Evolutionary conservation across 2,888 invertebrate genomes (phyloP), one percentile per base, ranked within the genome.

Genomic region (Polydrusus cervinus): DNA sequence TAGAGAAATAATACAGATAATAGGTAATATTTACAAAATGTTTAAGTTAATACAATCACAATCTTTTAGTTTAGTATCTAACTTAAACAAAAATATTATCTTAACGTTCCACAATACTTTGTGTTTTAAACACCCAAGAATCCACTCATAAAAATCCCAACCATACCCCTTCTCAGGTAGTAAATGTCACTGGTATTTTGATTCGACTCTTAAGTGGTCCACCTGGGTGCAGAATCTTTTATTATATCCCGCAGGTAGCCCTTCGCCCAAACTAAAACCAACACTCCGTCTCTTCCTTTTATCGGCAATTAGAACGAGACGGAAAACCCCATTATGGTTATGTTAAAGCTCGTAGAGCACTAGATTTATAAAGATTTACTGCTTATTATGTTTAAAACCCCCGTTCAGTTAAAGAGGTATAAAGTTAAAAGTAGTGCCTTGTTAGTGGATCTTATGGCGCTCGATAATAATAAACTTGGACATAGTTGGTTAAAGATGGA

Each of bases 311-410:
- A 57, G 38, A 68, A 16, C 10, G 57, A 40, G 38, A 67, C 0
- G 18, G 30, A 40, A 49, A 60, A 18, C 18, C 47, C 60, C 49
- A 65, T 65, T 65, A 65, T 51, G 65, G 10, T 45, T 13, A 34
- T 3, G 34, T 65, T 51, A 14, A 53, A 62, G 16, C 53, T 53
- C 53, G 38, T 49, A 61, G 38, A 53, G 55, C 55, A 71, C 65
- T 62, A 71, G 64, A 64, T 71, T 71, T 71, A 71, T 71, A 71
- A 71, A 65, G 71, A 71, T 71, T 71, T 71, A 71, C 71, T 71
- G 65, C 71, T 62, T 71, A 64, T 71, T 71, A 62, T 62, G 53
- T 43, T 62, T 53, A 62, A 71, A 65, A 18, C 65, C 71, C 53
- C 25, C 20, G 71, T 70, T 70, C 62, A n/a, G 20, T 25, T 61